These are phyloP conservation scores for Lepus townsendii DNA, from an alignment of 2,797 vertebrate species.

Conservation along the genomic window DNA sequence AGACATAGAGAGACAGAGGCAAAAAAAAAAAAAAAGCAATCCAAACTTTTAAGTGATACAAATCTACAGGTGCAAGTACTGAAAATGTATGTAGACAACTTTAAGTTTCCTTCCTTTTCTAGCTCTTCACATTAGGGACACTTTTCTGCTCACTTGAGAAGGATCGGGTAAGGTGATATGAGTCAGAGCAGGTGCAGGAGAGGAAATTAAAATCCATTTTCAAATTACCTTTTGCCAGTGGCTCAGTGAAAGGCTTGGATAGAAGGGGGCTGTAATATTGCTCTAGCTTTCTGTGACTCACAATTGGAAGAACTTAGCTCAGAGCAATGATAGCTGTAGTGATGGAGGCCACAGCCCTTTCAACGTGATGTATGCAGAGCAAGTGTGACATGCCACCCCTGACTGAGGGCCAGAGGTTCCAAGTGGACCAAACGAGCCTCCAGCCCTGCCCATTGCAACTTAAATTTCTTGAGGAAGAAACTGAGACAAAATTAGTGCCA, in stretches of 20 bases:
- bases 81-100: background rate
- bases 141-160: constrained; percentile 51
- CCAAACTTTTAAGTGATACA: background rate
- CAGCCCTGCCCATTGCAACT: background rate
- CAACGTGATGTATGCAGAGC: background rate
- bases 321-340: background rate
- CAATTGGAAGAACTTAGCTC: background rate
- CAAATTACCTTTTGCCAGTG: background rate
- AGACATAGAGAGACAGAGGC: background rate
- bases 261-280: background rate
- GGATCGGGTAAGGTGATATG: background rate
- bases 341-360: background rate
- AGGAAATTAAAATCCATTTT: constrained; percentile 61
- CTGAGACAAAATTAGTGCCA: background rate
- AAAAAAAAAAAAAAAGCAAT: background rate
- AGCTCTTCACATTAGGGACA: background rate
- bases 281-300: constrained; percentile 10
- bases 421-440: background rate
- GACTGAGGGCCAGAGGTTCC: background rate
- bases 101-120: constrained; percentile 39
- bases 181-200: constrained; percentile 57
- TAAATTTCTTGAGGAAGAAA: constrained; percentile 57
- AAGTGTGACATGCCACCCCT: background rate
- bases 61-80: background rate
- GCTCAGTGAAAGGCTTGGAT: background rate